These are phyloP conservation scores for Campylorhamphus procurvoides DNA, from an alignment of 2,113 vertebrate species.

Conservation along the genomic window DNA sequence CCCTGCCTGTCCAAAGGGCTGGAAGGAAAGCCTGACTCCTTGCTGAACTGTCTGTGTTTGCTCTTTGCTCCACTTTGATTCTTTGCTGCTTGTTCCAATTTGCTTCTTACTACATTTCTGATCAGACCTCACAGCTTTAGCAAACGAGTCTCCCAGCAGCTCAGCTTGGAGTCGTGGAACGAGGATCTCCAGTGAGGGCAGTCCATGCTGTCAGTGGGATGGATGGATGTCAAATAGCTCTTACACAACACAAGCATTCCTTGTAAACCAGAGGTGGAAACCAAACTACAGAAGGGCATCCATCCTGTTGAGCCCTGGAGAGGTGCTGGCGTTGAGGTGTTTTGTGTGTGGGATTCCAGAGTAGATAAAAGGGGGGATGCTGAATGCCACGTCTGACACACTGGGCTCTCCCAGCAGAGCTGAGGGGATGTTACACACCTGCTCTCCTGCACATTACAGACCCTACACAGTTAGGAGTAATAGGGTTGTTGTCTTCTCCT, in stretches of 20 bases:
- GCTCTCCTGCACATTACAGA: not conserved
- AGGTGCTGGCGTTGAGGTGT: not conserved
- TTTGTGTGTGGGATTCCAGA: not conserved
- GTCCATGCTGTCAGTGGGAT: not conserved
- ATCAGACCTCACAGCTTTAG: not conserved
- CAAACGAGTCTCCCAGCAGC: rapidly evolving
- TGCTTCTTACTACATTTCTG: not conserved
- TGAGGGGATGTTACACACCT: not conserved
- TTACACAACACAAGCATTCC: not conserved
- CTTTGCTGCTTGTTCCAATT: not conserved
- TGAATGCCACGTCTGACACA: rapidly evolving
- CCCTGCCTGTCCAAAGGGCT: not conserved
- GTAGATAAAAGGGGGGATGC: not conserved
- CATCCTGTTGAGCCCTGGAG: not conserved
- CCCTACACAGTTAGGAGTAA: not conserved
- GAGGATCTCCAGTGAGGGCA: rapidly evolving
- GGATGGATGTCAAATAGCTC: rapidly evolving
- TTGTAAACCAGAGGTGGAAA: rapidly evolving
- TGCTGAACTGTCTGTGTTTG: not conserved
- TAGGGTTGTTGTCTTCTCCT: not conserved
- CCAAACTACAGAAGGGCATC: rapidly evolving
- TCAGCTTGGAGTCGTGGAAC: not conserved
- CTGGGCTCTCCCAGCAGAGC: not conserved
- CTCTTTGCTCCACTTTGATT: not conserved
- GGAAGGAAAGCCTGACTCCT: not conserved